phyloP scores from a whole-genome alignment of 2,113 vertebrate genomes.

The Myanophis thanlyinensis region DNA sequence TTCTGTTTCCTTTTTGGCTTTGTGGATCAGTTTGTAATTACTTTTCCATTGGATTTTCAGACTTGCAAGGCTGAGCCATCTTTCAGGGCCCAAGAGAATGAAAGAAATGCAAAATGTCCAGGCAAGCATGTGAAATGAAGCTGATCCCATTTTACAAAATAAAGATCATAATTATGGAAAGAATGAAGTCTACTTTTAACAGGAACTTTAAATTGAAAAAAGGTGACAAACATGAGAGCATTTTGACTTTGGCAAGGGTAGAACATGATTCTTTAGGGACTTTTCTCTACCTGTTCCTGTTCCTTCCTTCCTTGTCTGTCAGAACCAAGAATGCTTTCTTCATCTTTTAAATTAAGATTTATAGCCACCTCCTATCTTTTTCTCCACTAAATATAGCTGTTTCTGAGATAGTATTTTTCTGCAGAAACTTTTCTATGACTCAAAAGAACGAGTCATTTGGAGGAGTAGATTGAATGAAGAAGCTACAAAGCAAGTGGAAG shows the following conservation, averaged over 20 bases:
- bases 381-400: background rate
- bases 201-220: background rate
- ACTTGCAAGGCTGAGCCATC: background rate
- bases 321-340: background rate
- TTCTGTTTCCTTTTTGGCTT: too few relatives aligned
- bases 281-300: background rate
- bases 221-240: background rate
- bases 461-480: background rate
- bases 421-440: background rate
- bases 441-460: background rate
- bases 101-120: background rate
- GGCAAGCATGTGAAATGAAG: background rate
- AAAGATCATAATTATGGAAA: background rate
- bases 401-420: background rate
- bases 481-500: too few relatives aligned
- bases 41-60: background rate
- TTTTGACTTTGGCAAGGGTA: background rate
- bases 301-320: background rate
- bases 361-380: background rate
- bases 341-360: background rate
- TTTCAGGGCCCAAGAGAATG: background rate
- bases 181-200: background rate
- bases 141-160: background rate
- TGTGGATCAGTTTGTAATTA: background rate
- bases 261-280: background rate